phyloP scores from a whole-genome alignment of 2,113 vertebrate genomes.

The Hyperoodon ampullatus region DNA sequence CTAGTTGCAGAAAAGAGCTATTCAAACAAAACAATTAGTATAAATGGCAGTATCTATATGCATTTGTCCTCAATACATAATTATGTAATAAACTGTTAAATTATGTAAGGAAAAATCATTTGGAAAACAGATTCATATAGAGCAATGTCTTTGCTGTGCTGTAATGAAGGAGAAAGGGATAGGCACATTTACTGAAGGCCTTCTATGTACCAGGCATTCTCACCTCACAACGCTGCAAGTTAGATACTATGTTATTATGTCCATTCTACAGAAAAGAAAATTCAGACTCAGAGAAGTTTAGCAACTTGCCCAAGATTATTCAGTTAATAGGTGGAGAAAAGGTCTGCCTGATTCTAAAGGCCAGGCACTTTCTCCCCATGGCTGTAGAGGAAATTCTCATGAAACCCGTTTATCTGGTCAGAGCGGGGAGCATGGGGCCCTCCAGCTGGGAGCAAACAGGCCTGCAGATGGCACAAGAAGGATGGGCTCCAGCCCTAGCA shows the following conservation, averaged over 20 bases:
- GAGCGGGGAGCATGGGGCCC: neutral
- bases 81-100: neutral
- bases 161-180: neutral
- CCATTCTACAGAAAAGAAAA: neutral
- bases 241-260: neutral
- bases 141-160: neutral
- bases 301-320: neutral
- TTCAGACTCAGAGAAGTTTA: neutral
- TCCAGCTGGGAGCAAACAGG: neutral
- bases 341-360: neutral
- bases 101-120: neutral
- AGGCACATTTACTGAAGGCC: neutral
- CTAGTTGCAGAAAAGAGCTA: neutral
- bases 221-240: neutral
- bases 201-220: neutral
- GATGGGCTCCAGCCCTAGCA: neutral
- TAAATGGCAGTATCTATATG: neutral
- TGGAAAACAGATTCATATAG: neutral
- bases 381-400: neutral
- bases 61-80: neutral
- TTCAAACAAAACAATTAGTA: neutral
- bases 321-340: neutral
- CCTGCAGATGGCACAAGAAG: neutral
- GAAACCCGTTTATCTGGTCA: neutral
- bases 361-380: neutral